Evolutionary conservation across 1,140 invertebrate genomes (phyloP), one percentile per base, ranked within the genome.

Genomic region (Anastatus disparis): DNA sequence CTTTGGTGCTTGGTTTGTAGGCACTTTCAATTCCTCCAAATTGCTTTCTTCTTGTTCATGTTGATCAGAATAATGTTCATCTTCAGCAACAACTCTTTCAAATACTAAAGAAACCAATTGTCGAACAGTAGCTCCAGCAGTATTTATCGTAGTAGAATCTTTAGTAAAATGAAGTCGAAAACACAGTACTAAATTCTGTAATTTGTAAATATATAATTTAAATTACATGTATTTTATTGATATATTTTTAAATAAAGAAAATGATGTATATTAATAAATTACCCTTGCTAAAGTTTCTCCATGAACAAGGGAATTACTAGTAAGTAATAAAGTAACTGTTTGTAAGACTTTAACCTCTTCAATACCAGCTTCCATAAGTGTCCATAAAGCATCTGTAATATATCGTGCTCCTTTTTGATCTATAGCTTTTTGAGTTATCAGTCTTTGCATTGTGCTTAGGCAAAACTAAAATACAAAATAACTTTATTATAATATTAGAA

Each of bases 311-410:
- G 94, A 90, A 76, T 97, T 98, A 15, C 96, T 98, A 10, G 97
- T 99, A 13, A 99, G 89, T 35, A 99, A 86, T 15, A 99, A 84
- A 10, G 97, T 97, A 12, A 97, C 94, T 26, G 96, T 99, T 85
- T 99, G 98, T 55, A 99, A 87, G 63, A 99, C 90, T 89, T 97
- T 97, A 13, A 99, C 91, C 88, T 99, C 97, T 83, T 99, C 94
- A 31, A 94, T 92, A 6, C 94, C 93, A 31, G 91, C 88, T 85
- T 99, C 96, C 89, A 98, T 98, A 10, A 99, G 86, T 75, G 91
- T 91, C 92, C 95, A 98, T 38, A 99, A 84, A 70, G 96, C 95
- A 80, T 96, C 94, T 3, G 97, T 96, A 24, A 99, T 93, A 79
- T 94, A 95, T 42, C 94, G 88, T 0, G 97, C 96, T 65, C 95